Conservation (phyloP, 2,113 vertebrate genomes). For the Bagarius yarrelli region DNA sequence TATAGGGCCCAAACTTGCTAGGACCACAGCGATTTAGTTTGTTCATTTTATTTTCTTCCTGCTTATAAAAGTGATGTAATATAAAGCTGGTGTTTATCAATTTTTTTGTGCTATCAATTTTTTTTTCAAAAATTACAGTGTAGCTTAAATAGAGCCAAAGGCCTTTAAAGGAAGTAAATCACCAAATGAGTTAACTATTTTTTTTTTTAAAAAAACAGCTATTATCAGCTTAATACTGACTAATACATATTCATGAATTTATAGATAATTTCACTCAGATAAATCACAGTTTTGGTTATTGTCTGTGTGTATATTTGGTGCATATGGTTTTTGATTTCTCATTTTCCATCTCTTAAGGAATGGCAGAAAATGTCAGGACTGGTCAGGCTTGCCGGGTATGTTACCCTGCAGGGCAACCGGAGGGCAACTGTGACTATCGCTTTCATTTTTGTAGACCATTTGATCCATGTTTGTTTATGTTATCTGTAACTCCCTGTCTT, state of each 20-base stretch:
- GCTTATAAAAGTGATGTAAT: background rate
- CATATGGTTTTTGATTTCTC: too few relatives aligned
- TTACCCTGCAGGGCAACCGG: too few relatives aligned
- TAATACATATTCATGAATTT: background rate
- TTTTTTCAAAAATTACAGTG: background rate
- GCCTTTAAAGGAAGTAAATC: background rate
- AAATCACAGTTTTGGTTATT: background rate
- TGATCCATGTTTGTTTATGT: too few relatives aligned
- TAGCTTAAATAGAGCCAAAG: background rate
- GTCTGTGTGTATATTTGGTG: background rate
- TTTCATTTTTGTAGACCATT: too few relatives aligned
- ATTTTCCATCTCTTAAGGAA: background rate
- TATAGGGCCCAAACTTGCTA: too few relatives aligned
- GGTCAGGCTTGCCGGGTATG: too few relatives aligned
- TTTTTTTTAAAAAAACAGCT: too few relatives aligned
- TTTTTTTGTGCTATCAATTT: background rate
- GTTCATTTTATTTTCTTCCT: background rate
- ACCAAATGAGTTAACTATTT: background rate
- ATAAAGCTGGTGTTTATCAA: too few relatives aligned
- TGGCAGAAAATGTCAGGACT: too few relatives aligned
- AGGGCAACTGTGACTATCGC: too few relatives aligned
- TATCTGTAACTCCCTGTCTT: too few relatives aligned
- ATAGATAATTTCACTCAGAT: background rate
- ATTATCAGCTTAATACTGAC: background rate
- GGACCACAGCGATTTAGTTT: background rate